phyloP scores from a whole-genome alignment of 2,888 invertebrate species.

The Hybos culiciformis region DNA sequence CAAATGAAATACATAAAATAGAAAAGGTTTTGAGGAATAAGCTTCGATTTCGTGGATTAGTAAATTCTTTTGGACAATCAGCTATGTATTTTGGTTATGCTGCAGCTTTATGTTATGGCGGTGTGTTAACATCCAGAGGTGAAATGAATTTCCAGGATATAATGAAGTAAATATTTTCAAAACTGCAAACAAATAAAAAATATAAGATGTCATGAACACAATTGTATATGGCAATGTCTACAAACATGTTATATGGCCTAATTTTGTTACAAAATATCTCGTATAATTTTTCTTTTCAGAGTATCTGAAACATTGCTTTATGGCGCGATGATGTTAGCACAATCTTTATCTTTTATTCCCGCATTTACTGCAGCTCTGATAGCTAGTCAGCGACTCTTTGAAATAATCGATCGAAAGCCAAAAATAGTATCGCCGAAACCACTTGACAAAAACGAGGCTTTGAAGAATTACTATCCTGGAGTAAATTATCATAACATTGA shows the following conservation, averaged over 20 bases:
- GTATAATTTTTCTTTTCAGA: slow-evolving; percentile 27
- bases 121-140: slow-evolving; percentile 48
- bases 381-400: slow-evolving; percentile 55
- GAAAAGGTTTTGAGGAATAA: slow-evolving; percentile 40
- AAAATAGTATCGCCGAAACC: slow-evolving; percentile 38
- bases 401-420: slow-evolving; percentile 47
- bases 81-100: slow-evolving; percentile 62
- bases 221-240: no score
- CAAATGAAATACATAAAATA: slow-evolving; percentile 40
- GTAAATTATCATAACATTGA: slow-evolving; percentile 48
- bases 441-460: slow-evolving; percentile 25
- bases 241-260: background rate
- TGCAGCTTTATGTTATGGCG: slow-evolving; percentile 57
- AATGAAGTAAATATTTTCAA: slow-evolving; percentile 55
- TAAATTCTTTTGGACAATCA: slow-evolving; percentile 57
- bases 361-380: slow-evolving; percentile 61
- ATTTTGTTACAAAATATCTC: background rate
- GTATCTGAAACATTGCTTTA: slow-evolving; percentile 65
- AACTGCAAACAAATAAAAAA: no score
- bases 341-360: slow-evolving; percentile 63
- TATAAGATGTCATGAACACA: no score
- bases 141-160: slow-evolving; percentile 51
- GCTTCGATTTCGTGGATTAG: slow-evolving; percentile 48
- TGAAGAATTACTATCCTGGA: slow-evolving; percentile 29
- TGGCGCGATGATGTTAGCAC: slow-evolving; percentile 68